Evolutionary conservation across 2,113 vertebrate genomes (phyloP).

Genomic region (Mirounga angustirostris): DNA sequence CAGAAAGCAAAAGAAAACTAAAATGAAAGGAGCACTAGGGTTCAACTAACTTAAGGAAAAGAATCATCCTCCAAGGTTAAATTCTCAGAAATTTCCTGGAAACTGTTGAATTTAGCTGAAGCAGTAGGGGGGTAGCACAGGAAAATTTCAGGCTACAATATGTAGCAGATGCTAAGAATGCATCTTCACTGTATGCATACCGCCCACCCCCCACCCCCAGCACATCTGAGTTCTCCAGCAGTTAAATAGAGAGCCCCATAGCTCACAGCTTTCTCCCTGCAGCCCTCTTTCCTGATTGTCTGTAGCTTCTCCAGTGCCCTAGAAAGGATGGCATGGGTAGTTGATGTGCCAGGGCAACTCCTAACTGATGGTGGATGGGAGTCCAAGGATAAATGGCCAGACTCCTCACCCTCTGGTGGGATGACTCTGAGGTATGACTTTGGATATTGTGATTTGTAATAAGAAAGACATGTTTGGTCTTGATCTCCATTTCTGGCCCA

Average conservation of each 20-base stretch:
- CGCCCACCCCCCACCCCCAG: fast-evolving
- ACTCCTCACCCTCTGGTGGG: background rate
- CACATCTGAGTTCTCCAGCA: background rate
- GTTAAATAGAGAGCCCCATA: too few relatives aligned
- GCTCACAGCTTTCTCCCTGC: background rate
- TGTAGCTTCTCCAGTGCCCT: background rate
- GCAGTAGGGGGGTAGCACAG: background rate
- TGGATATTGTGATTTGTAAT: background rate
- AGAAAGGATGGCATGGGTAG: background rate
- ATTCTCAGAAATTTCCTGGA: background rate
- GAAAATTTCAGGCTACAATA: background rate
- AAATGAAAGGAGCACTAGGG: background rate
- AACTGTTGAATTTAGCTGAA: background rate
- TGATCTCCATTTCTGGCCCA: background rate
- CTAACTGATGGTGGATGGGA: too few relatives aligned
- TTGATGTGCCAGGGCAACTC: background rate
- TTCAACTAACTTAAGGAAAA: background rate
- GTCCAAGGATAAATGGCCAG: background rate
- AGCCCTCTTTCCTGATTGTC: background rate
- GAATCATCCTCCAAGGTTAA: background rate
- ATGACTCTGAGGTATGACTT: background rate
- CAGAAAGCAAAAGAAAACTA: background rate
- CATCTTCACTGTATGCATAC: background rate
- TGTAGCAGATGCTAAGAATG: background rate
- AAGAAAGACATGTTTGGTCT: background rate